Conservation (phyloP, 2,113 vertebrate species). For the Psilopsiagon aurifrons region DNA sequence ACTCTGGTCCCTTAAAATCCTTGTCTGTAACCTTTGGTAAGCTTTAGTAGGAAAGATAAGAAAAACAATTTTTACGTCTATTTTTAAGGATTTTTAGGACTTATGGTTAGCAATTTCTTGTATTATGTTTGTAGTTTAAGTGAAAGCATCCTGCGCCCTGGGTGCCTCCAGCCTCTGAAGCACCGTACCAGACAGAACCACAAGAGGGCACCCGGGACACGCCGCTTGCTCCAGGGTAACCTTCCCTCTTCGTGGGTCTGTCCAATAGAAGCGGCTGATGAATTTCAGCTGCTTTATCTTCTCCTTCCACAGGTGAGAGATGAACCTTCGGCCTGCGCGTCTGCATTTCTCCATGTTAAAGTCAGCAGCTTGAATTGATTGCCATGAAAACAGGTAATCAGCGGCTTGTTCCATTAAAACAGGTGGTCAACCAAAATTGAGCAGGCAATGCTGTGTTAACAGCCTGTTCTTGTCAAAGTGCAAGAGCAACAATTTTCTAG, state of each 20-base stretch:
- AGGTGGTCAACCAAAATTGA: fast-evolving
- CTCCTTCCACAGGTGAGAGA: not conserved
- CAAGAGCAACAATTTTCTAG: not conserved
- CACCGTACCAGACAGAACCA: not conserved
- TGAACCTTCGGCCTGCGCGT: fast-evolving
- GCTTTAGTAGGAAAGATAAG: fast-evolving
- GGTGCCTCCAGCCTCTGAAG: fast-evolving
- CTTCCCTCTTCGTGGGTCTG: fast-evolving
- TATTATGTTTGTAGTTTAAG: fast-evolving
- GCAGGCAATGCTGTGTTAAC: fast-evolving
- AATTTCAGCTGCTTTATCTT: not conserved
- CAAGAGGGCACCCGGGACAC: slow-evolving; percentile 16
- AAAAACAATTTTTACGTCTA: fast-evolving
- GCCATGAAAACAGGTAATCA: fast-evolving
- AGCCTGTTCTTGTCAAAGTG: fast-evolving
- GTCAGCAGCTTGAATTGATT: fast-evolving
- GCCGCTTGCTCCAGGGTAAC: not conserved
- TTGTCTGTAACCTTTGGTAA: not conserved
- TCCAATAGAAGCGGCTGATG: fast-evolving
- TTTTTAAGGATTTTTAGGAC: not conserved
- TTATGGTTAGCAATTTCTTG: fast-evolving
- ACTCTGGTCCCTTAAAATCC: fast-evolving
- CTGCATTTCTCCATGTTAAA: fast-evolving
- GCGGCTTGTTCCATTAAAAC: fast-evolving
- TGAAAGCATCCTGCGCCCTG: fast-evolving